phyloP scores from a whole-genome alignment of 2,888 invertebrate species.

The Linnaemya vulpina region DNA sequence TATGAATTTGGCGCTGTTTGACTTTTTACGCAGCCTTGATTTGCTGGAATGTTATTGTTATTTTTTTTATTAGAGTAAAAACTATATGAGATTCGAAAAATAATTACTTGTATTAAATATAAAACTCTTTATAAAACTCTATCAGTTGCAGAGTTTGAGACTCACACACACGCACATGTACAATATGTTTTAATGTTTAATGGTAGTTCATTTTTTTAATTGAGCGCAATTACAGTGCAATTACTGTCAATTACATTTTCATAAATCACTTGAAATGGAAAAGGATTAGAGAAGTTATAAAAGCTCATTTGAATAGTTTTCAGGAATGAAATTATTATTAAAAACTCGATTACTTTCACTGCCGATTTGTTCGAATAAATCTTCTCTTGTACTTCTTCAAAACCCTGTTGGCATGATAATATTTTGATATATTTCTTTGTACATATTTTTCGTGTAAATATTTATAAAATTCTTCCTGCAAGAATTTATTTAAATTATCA shows the following conservation, averaged over 20 bases:
- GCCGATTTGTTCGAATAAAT: slow-evolving; percentile 69
- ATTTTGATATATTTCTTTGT: slow-evolving; percentile 79
- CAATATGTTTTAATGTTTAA: neutral
- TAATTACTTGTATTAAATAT: neutral
- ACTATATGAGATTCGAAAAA: slow-evolving; percentile 37
- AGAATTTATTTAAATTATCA: slow-evolving; percentile 78
- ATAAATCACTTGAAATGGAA: neutral
- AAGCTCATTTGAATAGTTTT: too few relatives aligned
- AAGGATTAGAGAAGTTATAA: too few relatives aligned
- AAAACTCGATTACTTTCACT: neutral
- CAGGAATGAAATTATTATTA: too few relatives aligned
- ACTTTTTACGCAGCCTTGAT: neutral
- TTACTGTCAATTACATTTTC: neutral
- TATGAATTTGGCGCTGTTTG: neutral
- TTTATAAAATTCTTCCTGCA: slow-evolving; percentile 80
- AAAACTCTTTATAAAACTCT: neutral
- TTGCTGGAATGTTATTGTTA: slow-evolving; percentile 6
- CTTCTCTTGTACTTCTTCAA: slow-evolving; percentile 80
- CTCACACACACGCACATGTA: neutral
- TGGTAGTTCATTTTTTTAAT: slow-evolving; percentile 30
- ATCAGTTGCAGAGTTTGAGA: neutral
- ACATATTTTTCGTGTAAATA: slow-evolving; percentile 82
- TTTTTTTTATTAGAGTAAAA: neutral
- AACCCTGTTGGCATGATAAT: slow-evolving; percentile 80
- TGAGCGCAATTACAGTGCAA: neutral